Evolutionary conservation across 2,797 vertebrate species (phyloP).

Genomic region (Bradypus variegatus): DNA sequence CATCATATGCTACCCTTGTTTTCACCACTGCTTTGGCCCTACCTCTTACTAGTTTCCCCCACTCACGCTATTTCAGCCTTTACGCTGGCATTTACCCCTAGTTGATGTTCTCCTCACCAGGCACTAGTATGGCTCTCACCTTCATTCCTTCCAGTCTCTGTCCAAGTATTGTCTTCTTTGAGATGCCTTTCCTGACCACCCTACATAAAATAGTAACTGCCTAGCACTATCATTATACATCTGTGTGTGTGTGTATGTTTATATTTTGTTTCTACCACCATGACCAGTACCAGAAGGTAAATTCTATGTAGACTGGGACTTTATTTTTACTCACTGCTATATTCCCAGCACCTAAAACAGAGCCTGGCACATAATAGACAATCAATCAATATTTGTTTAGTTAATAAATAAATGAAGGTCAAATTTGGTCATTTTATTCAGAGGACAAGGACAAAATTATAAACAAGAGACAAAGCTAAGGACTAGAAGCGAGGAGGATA

Average conservation of each 20-base stretch:
- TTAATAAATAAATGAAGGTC: not conserved
- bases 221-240: not conserved
- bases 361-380: not conserved
- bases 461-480: conserved; percentile 12
- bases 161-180: not conserved
- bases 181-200: not conserved
- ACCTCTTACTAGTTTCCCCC: not conserved
- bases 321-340: not conserved
- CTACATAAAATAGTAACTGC: not conserved
- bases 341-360: not conserved
- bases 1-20: not conserved
- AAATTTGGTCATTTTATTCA: not conserved
- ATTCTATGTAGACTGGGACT: not conserved
- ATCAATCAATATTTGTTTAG: not conserved
- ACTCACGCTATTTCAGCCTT: not conserved
- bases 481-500: not conserved
- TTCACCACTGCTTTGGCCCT: not conserved
- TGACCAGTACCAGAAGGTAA: not conserved
- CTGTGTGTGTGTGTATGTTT: not conserved
- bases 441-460: not conserved
- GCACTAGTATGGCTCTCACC: not conserved
- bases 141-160: not conserved
- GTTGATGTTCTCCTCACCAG: not conserved
- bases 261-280: not conserved
- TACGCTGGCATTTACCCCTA: not conserved